Conservation (phyloP, 2,888 invertebrate genomes). For the Mactromeris polynyma region DNA sequence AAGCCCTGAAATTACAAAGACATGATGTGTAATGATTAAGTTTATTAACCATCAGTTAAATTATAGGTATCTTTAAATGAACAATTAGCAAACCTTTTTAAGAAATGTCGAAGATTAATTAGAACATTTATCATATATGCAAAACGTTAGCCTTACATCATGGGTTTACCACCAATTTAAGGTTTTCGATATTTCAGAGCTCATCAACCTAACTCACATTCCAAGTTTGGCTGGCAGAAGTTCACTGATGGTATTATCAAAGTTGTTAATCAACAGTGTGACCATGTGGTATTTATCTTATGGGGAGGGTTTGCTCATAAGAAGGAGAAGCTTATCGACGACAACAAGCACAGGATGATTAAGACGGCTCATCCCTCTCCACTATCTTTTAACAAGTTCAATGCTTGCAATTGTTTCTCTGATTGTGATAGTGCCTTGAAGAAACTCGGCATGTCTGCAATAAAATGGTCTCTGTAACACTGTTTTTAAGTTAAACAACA, state of each 20-base stretch:
- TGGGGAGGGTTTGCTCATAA: constrained; percentile 86
- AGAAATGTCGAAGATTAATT: too few relatives aligned
- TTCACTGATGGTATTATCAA: constrained; percentile 84
- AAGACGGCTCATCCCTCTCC: constrained; percentile 86
- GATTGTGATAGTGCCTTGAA: constrained; percentile 76
- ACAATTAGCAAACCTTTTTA: too few relatives aligned
- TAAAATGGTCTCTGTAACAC: constrained; percentile 81
- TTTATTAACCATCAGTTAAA: too few relatives aligned
- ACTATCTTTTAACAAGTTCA: constrained; percentile 81
- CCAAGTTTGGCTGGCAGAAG: constrained; percentile 83
- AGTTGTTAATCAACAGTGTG: constrained; percentile 74
- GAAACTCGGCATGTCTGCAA: constrained; percentile 70
- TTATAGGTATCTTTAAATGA: too few relatives aligned
- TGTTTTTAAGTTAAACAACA: too few relatives aligned
- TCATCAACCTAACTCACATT: constrained; percentile 83
- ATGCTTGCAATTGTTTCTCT: constrained; percentile 83
- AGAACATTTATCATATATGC: too few relatives aligned
- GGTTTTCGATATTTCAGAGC: constrained; percentile 77
- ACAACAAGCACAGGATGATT: constrained; percentile 78
- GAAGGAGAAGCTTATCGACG: constrained; percentile 82
- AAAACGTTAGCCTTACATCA: too few relatives aligned
- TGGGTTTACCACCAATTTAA: too few relatives aligned
- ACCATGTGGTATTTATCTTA: constrained; percentile 82
- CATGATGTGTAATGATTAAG: too few relatives aligned
- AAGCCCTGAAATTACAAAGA: too few relatives aligned